Evolutionary conservation across 2,113 vertebrate species (phyloP).

Genomic region (Neofelis nebulosa): DNA sequence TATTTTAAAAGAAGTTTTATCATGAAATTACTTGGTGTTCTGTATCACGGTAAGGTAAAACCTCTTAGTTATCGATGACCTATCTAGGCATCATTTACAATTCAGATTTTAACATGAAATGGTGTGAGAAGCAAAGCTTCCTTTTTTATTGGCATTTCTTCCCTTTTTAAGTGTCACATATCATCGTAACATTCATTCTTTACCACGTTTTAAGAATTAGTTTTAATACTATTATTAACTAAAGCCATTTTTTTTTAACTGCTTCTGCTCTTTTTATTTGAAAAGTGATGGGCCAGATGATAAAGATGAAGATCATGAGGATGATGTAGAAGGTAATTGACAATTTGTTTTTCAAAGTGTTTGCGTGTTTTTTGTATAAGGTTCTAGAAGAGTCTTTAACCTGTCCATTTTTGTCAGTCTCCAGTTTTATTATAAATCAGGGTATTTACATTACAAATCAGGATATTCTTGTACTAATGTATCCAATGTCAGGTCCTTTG

Average conservation of each 20-base stretch:
- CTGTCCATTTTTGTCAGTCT: background rate
- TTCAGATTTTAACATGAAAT: constrained; percentile 80
- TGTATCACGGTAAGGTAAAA: constrained; percentile 42
- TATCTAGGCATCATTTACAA: constrained; percentile 42
- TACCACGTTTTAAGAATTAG: constrained; percentile 56
- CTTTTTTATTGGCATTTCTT: constrained; percentile 75
- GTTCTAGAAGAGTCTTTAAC: constrained; percentile 3
- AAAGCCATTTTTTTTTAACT: constrained; percentile 45
- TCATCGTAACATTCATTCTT: constrained; percentile 70
- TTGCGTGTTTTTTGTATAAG: background rate
- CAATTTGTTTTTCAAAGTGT: constrained; percentile 11
- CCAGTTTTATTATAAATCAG: background rate
- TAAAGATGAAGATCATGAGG: constrained; percentile 91
- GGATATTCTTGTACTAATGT: background rate
- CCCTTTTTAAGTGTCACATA: constrained; percentile 63
- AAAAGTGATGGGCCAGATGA: constrained; percentile 94
- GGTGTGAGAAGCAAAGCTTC: constrained; percentile 86
- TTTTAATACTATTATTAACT: constrained; percentile 46
- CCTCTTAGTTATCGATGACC: constrained; percentile 47
- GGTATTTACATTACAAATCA: background rate
- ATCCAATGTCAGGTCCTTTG: background rate
- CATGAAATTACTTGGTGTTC: constrained; percentile 35
- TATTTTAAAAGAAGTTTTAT: constrained; percentile 53
- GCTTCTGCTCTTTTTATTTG: constrained; percentile 70
- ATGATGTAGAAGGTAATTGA: constrained; percentile 88